phyloP scores from a whole-genome alignment of 2,113 vertebrate species.

The Dipodomys merriami region DNA sequence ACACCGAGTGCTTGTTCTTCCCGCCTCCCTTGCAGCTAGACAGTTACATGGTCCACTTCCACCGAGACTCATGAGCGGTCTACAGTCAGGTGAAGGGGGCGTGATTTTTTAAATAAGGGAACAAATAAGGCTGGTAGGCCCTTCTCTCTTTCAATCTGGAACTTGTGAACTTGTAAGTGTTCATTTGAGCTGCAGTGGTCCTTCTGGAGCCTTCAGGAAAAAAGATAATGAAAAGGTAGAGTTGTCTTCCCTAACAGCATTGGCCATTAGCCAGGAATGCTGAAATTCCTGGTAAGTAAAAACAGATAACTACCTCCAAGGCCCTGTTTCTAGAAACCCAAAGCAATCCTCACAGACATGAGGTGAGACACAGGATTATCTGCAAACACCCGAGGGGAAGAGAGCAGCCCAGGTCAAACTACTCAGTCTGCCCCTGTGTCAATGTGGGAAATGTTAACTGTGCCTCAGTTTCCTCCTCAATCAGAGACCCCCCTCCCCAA shows the following conservation, averaged over 20 bases:
- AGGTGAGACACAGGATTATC: not conserved
- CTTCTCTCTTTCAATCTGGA: not conserved
- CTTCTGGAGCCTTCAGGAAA: not conserved
- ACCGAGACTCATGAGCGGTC: not conserved
- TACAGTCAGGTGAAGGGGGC: not conserved
- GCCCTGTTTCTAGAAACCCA: not conserved
- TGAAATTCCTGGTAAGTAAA: not conserved
- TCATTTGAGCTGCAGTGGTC: not conserved
- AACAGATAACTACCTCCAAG: not conserved
- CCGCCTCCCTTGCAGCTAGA: not conserved
- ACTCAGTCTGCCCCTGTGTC: not conserved
- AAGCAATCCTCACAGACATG: not conserved
- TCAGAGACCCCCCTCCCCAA: not conserved
- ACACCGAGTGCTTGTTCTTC: not conserved
- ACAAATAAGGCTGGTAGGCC: not conserved
- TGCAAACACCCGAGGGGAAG: not conserved
- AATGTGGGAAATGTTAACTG: not conserved
- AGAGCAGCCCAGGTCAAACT: not conserved
- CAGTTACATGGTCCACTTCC: not conserved
- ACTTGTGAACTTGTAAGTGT: not conserved
- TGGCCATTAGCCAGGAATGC: not conserved
- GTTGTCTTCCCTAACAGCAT: not conserved
- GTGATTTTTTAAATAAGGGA: not conserved
- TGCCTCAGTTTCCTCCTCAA: not conserved
- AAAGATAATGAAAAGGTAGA: not conserved